Evolutionary conservation across 2,113 vertebrate genomes (phyloP), one percentile per base, ranked within the genome.

Genomic region (Leuciscus idus): DNA sequence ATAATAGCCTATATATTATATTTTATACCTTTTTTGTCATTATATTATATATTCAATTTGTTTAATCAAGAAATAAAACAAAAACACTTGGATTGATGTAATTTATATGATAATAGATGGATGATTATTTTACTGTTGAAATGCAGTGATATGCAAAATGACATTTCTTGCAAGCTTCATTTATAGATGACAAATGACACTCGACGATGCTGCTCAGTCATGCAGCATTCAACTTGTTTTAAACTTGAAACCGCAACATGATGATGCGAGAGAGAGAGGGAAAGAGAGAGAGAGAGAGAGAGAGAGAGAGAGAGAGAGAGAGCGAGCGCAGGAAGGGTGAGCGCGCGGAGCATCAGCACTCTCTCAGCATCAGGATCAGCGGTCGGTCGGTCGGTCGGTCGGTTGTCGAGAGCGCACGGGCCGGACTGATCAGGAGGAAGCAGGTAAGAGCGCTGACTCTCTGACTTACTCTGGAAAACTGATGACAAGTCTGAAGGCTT

Each of bases 351-450:
- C 26, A 83, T 28, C 80, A 12, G 39, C 46, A 68, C 46, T 83
- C 81, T 70, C 80, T 68, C 81, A 83, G 81, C 81, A 36, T 46
- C 43, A 36, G 79, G 43, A 83, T 21, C 46, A 55, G 46, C 66
- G 81, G 30, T 48, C 33, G 62, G 23, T 64, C 2, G 59, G 4
- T 36, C 72, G 39, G 6, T 81, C 72, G 39, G 6, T 81, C 81
- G 81, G 68, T 73, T 66, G 79, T 81, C 39, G 59, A 57, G 68
- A 68, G 52, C 66, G 66, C 81, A 55, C 82, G 82, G 66, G 28
- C 23, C 68, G 82, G 82, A 74, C 50, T 84, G 50, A 84, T 90
- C 90, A 86, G 92, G 92, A 93, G 90, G 93, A 93, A 95, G 85
- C 85, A 83, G 88, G 88, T 87, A 89, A 79, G 83, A 66, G n/a